Evolutionary conservation across 2,113 vertebrate genomes (phyloP), one percentile per base, ranked within the genome.

Genomic region (Macquaria australasica): DNA sequence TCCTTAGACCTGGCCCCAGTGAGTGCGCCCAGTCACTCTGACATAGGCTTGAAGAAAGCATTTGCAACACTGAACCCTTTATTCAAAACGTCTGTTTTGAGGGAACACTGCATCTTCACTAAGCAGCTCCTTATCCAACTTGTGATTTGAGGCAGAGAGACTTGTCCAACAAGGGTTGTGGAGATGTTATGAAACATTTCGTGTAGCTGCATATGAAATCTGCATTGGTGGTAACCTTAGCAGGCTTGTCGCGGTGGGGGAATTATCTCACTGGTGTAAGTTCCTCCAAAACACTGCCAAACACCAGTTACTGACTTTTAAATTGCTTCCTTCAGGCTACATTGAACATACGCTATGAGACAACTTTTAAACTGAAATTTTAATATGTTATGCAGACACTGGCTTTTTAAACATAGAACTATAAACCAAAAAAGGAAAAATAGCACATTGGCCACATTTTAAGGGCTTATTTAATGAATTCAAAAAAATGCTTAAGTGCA

Each of bases 181-280:
- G 64, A 70, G 60, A 84, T 80, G 70, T 92, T 79, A 85, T 81
- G 81, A 92, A 87, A 86, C 75, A 88, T 82, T 82, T 80, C 20
- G 37, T 86, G 58, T 84, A 62, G 81, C 71, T 81, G 56, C 64
- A 69, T 79, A 77, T 86, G 41, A 77, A 73, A 84, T 79, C 20
- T 79, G 70, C 77, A 76, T 73, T 74, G 71, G 60, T 73, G 80
- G 84, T 74, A 89, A 79, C 85, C 59, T 85, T 73, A 85, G 71
- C 48, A 74, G 81, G 67, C 41, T 67, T 77, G 78, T 78, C n/a
- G 48, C 74, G 23, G 66, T 70, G 76, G 62, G 73, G 75, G 81
- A 67, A 81, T 74, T 39, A 85, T 83, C 72, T 85, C 73, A 82
- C 77, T 71, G 37, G 86, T 82, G 23, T 86, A 62, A 86, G 71